Base-by-base conservation (phyloP, 1,140 invertebrate species). In the Heliconius nattereri region DNA sequence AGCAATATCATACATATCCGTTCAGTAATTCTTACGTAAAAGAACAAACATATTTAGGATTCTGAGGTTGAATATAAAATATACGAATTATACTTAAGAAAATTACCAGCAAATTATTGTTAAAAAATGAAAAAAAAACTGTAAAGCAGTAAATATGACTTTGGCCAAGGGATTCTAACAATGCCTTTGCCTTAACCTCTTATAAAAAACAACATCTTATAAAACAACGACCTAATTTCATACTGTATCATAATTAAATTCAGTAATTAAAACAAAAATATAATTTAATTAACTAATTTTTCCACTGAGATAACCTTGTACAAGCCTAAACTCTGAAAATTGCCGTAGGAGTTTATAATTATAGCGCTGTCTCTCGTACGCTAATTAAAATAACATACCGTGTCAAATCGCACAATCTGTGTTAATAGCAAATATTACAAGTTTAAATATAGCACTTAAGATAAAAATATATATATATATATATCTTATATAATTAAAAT, bases 351-450 rank as follows among this genome's bases (percentile, higher is more conserved):
- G 49, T 80, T 76, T 80, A 80, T 80, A 76, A 73, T 80, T 76
- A 76, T 45, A 76, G 75, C 74, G 45, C 49, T 73, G 71, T 73
- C 71, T 32, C 52, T 40, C 66, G 49, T 76, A 80, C 35, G 72
- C 35, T 75, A 76, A 80, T 72, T 78, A 78, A 78, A 78, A 78
- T 78, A 78, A 78, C 71, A 81, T 54, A 37, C 40, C 40, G 75
- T 78, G 60, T 77, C 75, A 35, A 76, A 60, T 76, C 49, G 11
- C n/a, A 37, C 70, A 77, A 77, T 77, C 76, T 49, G 70, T 77
- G 45, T 29, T 72, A 54, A 72, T 77, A 29, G 60, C 60, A 29
- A 29, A 66, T 16, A 26, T 66, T 29, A 66, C 11, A 66, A 66
- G 11, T 13, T 57, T 57, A 23, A 23, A 57, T 3, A 23, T 9